A percentile compares a stretch with the other conserved stretches of the same genome.
Evolutionary conservation across 2,888 invertebrate genomes (phyloP).

Genomic region (Tethea ocularis): DNA sequence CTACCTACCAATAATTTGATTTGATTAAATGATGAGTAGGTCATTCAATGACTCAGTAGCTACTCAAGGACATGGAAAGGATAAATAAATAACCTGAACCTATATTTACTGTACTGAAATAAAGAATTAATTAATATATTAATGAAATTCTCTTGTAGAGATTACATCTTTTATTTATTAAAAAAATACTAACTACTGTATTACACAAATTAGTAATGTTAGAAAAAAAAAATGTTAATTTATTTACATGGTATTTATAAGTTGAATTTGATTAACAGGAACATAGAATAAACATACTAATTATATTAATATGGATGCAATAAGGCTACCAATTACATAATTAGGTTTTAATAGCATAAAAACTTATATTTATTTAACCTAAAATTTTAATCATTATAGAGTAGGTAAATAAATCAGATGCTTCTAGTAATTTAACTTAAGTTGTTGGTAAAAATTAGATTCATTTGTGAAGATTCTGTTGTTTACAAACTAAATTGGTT

Average conservation of each 20-base stretch:
- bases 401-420: too few relatives aligned
- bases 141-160: neutral
- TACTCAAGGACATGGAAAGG: constrained; percentile 8
- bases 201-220: neutral
- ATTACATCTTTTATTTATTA: neutral
- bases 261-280: neutral
- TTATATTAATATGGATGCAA: too few relatives aligned
- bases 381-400: too few relatives aligned
- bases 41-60: neutral
- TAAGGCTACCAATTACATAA: too few relatives aligned
- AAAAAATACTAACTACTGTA: neutral
- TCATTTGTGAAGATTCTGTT: too few relatives aligned
- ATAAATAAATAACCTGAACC: neutral
- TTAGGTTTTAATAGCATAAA: too few relatives aligned
- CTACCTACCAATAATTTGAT: too few relatives aligned
- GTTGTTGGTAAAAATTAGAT: too few relatives aligned
- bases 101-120: neutral
- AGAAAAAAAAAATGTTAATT: neutral
- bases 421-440: too few relatives aligned
- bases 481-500: too few relatives aligned
- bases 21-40: neutral
- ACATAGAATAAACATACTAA: neutral
- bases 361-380: too few relatives aligned
- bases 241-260: neutral
- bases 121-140: neutral